Evolutionary conservation across 1,140 invertebrate species (phyloP).

Genomic region (Apolygus lucorum): DNA sequence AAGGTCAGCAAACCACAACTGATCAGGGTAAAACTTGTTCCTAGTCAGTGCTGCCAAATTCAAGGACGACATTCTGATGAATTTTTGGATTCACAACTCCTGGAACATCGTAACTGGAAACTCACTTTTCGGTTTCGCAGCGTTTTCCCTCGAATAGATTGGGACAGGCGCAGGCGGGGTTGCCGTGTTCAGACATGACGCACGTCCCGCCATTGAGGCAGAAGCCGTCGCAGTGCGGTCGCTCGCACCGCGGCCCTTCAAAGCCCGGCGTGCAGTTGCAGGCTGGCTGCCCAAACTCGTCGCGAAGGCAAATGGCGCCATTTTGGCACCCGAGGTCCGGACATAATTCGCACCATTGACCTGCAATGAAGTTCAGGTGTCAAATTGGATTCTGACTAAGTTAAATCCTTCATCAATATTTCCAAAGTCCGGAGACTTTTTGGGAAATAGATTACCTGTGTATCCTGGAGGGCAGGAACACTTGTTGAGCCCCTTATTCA

Average conservation of each 20-base stretch:
- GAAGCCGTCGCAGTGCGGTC: conserved; percentile 38
- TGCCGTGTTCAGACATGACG: conserved; percentile 33
- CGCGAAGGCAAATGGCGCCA: conserved; percentile 38
- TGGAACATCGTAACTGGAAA: neutral
- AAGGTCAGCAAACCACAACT: too few relatives aligned
- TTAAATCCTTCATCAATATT: too few relatives aligned
- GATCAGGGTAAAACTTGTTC: too few relatives aligned
- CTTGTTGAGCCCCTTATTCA: conserved; percentile 31
- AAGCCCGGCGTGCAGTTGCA: conserved; percentile 41
- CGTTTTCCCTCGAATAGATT: conserved; percentile 46
- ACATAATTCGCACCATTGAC: conserved; percentile 38
- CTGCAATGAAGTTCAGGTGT: conserved; percentile 32
- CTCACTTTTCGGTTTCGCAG: conserved; percentile 44
- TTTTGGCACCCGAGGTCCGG: conserved; percentile 39
- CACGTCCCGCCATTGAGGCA: conserved; percentile 37
- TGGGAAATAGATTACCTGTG: conserved; percentile 42
- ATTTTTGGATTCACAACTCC: too few relatives aligned
- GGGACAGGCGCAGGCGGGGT: conserved; percentile 41
- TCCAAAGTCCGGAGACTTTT: too few relatives aligned
- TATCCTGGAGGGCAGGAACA: conserved; percentile 43
- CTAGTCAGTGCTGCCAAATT: too few relatives aligned
- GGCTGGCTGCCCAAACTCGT: conserved; percentile 29
- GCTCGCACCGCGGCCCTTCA: conserved; percentile 40
- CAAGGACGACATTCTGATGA: too few relatives aligned
- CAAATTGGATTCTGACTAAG: too few relatives aligned